A percentile compares a stretch with the other conserved stretches of the same genome.
These are phyloP conservation scores for Thysanoteuthis rhombus DNA, from an alignment of 2,888 invertebrate genomes.

Conservation along the genomic window DNA sequence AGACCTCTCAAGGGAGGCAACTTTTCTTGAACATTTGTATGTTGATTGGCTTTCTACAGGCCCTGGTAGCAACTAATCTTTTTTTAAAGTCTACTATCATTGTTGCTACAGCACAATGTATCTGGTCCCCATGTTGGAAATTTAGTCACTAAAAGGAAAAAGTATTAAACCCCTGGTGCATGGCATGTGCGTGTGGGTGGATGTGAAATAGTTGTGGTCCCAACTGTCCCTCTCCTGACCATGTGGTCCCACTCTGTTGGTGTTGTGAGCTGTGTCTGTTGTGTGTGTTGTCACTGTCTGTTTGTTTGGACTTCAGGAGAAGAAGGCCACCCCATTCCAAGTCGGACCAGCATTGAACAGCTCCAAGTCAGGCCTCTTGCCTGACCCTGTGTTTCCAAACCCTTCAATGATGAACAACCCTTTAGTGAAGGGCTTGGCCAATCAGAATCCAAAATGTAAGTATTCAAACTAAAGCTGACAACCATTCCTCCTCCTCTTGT, in stretches of 20 bases:
- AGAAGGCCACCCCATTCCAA: conserved; percentile 39
- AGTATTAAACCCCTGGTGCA: background rate
- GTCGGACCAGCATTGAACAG: conserved; percentile 46
- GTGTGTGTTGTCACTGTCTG: background rate
- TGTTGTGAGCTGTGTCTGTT: background rate
- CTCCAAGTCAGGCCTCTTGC: conserved; percentile 51
- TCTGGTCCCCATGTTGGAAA: background rate
- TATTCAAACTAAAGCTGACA: conserved; percentile 34
- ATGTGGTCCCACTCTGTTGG: conserved; percentile 19
- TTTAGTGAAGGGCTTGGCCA: conserved; percentile 49
- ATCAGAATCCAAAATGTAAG: conserved; percentile 55
- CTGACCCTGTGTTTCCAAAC: conserved; percentile 55
- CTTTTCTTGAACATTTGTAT: background rate
- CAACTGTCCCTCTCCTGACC: background rate
- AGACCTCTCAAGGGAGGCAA: background rate
- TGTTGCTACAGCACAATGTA: background rate
- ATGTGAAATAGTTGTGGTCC: background rate
- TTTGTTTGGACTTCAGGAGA: conserved; percentile 32
- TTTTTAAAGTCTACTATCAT: background rate
- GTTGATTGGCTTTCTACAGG: background rate
- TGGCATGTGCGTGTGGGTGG: background rate
- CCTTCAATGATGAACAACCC: conserved; percentile 53
- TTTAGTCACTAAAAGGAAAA: background rate
- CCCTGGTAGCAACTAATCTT: background rate
- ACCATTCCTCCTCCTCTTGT: background rate